These are phyloP conservation scores for Epirrita christyi DNA, from an alignment of 2,888 invertebrate species.

Conservation along the genomic window DNA sequence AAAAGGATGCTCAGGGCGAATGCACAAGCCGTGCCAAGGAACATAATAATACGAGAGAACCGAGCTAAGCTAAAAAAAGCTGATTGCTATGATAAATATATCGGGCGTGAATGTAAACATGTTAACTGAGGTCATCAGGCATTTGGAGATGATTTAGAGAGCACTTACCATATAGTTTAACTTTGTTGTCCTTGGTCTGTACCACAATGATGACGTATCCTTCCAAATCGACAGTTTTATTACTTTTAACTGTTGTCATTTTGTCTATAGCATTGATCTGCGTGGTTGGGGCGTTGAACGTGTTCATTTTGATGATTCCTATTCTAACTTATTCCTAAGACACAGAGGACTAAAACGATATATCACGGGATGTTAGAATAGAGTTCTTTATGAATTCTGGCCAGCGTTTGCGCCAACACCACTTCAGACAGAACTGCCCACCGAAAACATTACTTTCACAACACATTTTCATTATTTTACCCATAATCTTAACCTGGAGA, in stretches of 20 bases:
- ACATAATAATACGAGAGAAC: too few species aligned
- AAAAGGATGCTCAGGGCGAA: too few species aligned
- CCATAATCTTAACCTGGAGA: slow-evolving; percentile 70
- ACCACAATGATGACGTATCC: slow-evolving; percentile 98
- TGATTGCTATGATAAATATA: slow-evolving; percentile 21
- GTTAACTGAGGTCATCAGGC: background rate
- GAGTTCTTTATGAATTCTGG: slow-evolving; percentile 49
- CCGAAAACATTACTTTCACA: slow-evolving; percentile 54
- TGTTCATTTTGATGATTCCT: slow-evolving; percentile 67
- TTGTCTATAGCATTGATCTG: slow-evolving; percentile 79
- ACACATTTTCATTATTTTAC: slow-evolving; percentile 67
- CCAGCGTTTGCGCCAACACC: slow-evolving; percentile 81
- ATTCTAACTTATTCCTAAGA: slow-evolving; percentile 41
- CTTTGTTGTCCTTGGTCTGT: slow-evolving; percentile 96
- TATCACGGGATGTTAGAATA: slow-evolving; percentile 38
- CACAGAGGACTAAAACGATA: slow-evolving; percentile 29
- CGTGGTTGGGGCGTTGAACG: slow-evolving; percentile 78
- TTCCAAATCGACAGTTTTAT: slow-evolving; percentile 92
- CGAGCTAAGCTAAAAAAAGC: too few species aligned
- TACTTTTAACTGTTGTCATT: slow-evolving; percentile 79
- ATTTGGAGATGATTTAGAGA: background rate
- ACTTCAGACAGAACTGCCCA: slow-evolving; percentile 72
- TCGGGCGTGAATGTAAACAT: slow-evolving; percentile 21
- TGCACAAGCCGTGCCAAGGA: too few species aligned
- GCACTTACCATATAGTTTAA: slow-evolving; percentile 94